phyloP scores from a whole-genome alignment of 2,888 invertebrate species.

The Vanessa cardui region DNA sequence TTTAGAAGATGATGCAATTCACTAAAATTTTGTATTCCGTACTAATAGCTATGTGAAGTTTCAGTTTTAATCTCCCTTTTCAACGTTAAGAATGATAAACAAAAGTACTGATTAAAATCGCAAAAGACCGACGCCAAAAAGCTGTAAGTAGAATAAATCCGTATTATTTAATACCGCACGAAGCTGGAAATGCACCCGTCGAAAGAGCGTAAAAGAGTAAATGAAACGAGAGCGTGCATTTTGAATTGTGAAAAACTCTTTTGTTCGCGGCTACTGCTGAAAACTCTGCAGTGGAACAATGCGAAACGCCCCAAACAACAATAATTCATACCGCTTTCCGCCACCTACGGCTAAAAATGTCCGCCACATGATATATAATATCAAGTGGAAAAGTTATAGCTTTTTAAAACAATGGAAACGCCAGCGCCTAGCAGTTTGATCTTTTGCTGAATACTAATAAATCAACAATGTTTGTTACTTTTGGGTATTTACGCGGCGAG shows the following conservation, averaged over 20 bases:
- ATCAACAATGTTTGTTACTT: slow-evolving; percentile 40
- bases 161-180: slow-evolving; percentile 76
- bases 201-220: slow-evolving; percentile 80
- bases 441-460: slow-evolving; percentile 63
- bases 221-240: slow-evolving; percentile 81
- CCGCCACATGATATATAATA: slow-evolving; percentile 80
- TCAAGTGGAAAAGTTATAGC: slow-evolving; percentile 79
- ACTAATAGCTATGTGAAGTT: background rate
- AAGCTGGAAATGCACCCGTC: slow-evolving; percentile 78
- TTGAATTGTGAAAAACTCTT: slow-evolving; percentile 80
- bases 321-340: slow-evolving; percentile 82
- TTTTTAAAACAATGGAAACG: slow-evolving; percentile 78
- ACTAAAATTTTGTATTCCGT: background rate
- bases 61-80: background rate
- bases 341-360: slow-evolving; percentile 83
- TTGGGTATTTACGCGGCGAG: slow-evolving; percentile 45
- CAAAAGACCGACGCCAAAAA: slow-evolving; percentile 51
- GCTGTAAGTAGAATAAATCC: slow-evolving; percentile 71
- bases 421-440: slow-evolving; percentile 56
- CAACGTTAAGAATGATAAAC: slow-evolving; percentile 11
- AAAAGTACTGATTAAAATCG: slow-evolving; percentile 32
- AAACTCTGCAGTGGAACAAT: slow-evolving; percentile 75
- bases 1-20: background rate
- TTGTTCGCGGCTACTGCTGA: slow-evolving; percentile 73
- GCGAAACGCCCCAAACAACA: slow-evolving; percentile 79